Conservation (phyloP, 2,113 vertebrate species). For the Eupsittula cactorum region DNA sequence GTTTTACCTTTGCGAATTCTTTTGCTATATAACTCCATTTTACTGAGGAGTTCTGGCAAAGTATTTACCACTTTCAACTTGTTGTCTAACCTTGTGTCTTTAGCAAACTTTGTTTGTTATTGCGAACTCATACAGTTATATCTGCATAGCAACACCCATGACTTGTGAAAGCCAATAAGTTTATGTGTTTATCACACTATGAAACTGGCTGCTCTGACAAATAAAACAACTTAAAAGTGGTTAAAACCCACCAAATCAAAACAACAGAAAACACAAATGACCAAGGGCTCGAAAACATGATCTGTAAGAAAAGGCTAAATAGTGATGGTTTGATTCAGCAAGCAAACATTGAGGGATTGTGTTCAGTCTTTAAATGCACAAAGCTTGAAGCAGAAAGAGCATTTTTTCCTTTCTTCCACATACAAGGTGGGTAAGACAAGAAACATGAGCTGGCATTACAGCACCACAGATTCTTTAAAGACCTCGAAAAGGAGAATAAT, state of each 20-base stretch:
- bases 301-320: too few species aligned
- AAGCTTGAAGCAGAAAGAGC: background rate
- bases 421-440: background rate
- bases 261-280: background rate
- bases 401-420: background rate
- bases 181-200: too few species aligned
- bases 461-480: background rate
- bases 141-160: too few species aligned
- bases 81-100: too few species aligned
- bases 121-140: too few species aligned
- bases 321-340: background rate
- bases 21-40: too few species aligned
- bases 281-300: rapidly evolving
- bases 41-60: too few species aligned
- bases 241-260: background rate
- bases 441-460: background rate
- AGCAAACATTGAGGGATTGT: too few species aligned
- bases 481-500: background rate
- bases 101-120: too few species aligned
- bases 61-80: too few species aligned
- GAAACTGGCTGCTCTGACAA: background rate
- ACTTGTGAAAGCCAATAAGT: too few species aligned
- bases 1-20: too few species aligned
- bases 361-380: background rate
- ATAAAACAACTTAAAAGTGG: background rate